A percentile compares a stretch with the other conserved stretches of the same genome.
Evolutionary conservation across 2,888 invertebrate species (phyloP).

Genomic region (Limenitis camilla): DNA sequence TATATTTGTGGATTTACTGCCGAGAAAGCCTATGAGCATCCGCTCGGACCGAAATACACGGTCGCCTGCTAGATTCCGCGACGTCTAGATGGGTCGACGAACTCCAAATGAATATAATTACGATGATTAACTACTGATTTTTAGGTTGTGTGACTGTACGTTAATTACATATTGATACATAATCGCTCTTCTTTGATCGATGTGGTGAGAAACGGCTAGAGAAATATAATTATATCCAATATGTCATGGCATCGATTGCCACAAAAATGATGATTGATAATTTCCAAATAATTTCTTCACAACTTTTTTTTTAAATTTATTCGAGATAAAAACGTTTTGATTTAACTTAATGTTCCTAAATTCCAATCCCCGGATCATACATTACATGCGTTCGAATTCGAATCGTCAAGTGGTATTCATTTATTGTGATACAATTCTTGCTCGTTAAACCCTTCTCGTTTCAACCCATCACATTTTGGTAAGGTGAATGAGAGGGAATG

Average conservation of each 20-base stretch:
- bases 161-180: slow-evolving; percentile 13
- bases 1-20: slow-evolving; percentile 59
- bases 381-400: slow-evolving; percentile 50
- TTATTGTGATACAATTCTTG: slow-evolving; percentile 43
- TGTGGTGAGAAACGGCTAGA: slow-evolving; percentile 8
- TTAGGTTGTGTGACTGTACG: slow-evolving; percentile 21
- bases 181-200: slow-evolving; percentile 15
- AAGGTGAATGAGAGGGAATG: slow-evolving; percentile 18
- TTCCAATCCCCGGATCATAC: slow-evolving; percentile 47
- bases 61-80: slow-evolving; percentile 64
- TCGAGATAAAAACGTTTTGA: slow-evolving; percentile 32
- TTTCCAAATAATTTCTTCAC: slow-evolving; percentile 1
- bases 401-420: slow-evolving; percentile 43
- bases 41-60: slow-evolving; percentile 63
- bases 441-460: slow-evolving; percentile 28
- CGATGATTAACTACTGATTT: slow-evolving; percentile 33
- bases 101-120: slow-evolving; percentile 43
- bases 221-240: slow-evolving; percentile 8
- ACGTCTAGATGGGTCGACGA: slow-evolving; percentile 67
- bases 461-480: slow-evolving; percentile 13
- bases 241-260: slow-evolving; percentile 1
- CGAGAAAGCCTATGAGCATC: slow-evolving; percentile 61
- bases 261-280: slow-evolving; percentile 17
- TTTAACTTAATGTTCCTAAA: slow-evolving; percentile 42
- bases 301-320: slow-evolving; percentile 4